These are phyloP conservation scores for Orthosia cruda DNA, from an alignment of 2,888 invertebrate genomes.

Conservation along the genomic window DNA sequence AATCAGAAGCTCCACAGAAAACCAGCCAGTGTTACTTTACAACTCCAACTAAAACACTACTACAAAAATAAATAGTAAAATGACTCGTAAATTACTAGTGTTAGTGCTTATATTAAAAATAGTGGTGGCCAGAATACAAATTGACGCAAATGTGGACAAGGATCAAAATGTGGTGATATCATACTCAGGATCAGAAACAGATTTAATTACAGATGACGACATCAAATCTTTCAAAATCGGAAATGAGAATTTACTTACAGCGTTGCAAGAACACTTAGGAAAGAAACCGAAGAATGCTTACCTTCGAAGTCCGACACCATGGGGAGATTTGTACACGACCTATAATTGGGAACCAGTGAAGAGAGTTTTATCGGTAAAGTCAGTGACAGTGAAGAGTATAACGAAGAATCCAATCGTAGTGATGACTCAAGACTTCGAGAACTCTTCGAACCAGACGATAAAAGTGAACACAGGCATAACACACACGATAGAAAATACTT, in stretches of 20 bases:
- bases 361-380: conserved; percentile 76
- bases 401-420: conserved; percentile 74
- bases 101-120: conserved; percentile 45
- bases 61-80: conserved; percentile 14
- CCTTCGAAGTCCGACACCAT: conserved; percentile 84
- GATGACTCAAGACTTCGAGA: conserved; percentile 82
- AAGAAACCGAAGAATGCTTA: conserved; percentile 76
- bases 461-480: conserved; percentile 86
- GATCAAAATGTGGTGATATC: conserved; percentile 72
- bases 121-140: conserved; percentile 50
- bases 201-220: conserved; percentile 75
- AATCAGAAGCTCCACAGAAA: background rate
- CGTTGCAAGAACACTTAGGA: conserved; percentile 76
- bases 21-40: conserved; percentile 21
- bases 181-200: conserved; percentile 76
- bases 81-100: conserved; percentile 43
- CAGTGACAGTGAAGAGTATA: conserved; percentile 73
- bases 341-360: conserved; percentile 83
- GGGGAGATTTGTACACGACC: conserved; percentile 84
- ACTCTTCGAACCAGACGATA: conserved; percentile 78
- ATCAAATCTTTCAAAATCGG: conserved; percentile 77
- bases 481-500: conserved; percentile 82
- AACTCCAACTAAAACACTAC: background rate
- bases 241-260: conserved; percentile 71
- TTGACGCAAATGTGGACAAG: conserved; percentile 76